Base-by-base conservation (phyloP, 2,888 invertebrate species). In the Polyploca ridens region DNA sequence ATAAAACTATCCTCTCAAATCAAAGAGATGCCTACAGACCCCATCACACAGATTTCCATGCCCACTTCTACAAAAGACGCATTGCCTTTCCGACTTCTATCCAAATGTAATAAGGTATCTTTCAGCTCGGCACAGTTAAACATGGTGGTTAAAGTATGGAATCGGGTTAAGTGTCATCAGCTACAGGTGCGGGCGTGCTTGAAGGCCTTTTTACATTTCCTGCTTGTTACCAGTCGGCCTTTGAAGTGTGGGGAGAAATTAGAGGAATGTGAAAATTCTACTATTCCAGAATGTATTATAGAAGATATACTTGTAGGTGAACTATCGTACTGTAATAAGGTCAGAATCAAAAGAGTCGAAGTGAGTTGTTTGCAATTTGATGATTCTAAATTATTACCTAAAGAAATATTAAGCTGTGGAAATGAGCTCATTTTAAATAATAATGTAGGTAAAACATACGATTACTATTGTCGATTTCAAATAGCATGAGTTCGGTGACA, bases 101-200 rank as follows among this genome's bases (percentile, higher is more conserved):
- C 4, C 5, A 7, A 7, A 38, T 3, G 38, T 8, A 4, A 16
- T 38, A 38, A 38, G 19, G 60, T 38, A n/a, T 19, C 38, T 16
- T 38, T 60, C 33, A 38, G 60, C n/a, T 8, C 8, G 54, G 8
- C 16, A 19, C 16, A 16, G 8, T 10, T n/a, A 16, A 35, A 38
- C 14, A 8, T 60, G 60, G 35, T 35, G 60, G 60, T 38, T 38
- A 60, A 60, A 35, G 11, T 35, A 60, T 38, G 63, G 35, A 64
- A 64, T 35, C 35, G 46, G 63, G 60, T 64, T 64, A 64, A 64
- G 63, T 33, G 7, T 35, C 19, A 27, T 60, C 63, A 60, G 49
- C 60, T 38, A 64, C 63, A 64, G 63, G 63, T 64, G 63, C 35
- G 38, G 10, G 58, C 3, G 58, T 33, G 35, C 33, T 33, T 38